These are phyloP conservation scores for Agriopis leucophaearia DNA, from an alignment of 2,888 invertebrate species.

Conservation along the genomic window DNA sequence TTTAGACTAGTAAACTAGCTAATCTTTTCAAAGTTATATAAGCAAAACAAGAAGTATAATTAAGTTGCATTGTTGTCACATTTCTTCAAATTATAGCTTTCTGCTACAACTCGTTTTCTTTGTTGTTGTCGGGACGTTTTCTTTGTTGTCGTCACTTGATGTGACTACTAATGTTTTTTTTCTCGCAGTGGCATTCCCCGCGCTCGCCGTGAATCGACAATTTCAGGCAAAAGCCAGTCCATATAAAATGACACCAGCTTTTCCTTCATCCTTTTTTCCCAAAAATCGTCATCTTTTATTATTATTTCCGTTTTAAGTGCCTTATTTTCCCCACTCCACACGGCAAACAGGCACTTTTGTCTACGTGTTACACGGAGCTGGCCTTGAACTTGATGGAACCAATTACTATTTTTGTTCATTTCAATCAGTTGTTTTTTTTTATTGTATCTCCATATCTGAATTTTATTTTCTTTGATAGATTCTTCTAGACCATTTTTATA, in stretches of 20 bases:
- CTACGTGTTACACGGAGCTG: not conserved
- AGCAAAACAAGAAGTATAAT: too few species aligned
- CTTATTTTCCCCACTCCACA: not conserved
- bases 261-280: conserved; percentile 9
- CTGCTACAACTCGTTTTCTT: too few species aligned
- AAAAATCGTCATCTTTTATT: conserved; percentile 19
- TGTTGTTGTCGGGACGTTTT: too few species aligned
- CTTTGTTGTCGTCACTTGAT: too few species aligned
- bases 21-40: too few species aligned
- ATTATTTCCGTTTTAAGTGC: not conserved
- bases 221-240: conserved; percentile 4
- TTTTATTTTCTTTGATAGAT: conserved; percentile 14
- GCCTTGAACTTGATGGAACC: not conserved
- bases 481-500: conserved; percentile 6
- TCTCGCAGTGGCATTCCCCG: conserved; percentile 3
- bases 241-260: conserved; percentile 13
- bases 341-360: not conserved
- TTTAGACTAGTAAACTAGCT: too few species aligned
- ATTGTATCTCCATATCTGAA: conserved; percentile 13
- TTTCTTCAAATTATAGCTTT: too few species aligned
- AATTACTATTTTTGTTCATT: conserved; percentile 13
- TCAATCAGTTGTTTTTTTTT: conserved; percentile 4
- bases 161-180: not conserved
- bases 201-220: conserved; percentile 3
- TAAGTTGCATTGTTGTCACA: too few species aligned